Conservation (phyloP, 2,113 vertebrate genomes). For the Sturnus vulgaris region DNA sequence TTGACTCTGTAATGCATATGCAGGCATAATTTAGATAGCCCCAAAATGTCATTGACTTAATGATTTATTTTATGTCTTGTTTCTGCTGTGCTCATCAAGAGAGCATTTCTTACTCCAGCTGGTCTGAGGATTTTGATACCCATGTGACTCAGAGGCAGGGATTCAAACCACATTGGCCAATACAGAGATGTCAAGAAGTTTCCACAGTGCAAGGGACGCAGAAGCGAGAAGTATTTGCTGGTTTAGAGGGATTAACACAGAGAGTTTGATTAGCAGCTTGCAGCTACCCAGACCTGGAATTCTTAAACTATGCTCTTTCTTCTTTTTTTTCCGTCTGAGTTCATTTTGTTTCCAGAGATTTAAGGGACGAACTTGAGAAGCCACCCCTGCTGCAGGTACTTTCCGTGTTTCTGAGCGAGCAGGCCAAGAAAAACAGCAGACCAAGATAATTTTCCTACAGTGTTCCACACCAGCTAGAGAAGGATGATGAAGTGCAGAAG, state of each 20-base stretch:
- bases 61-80: not conserved
- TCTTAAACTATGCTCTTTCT: not conserved
- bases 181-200: not conserved
- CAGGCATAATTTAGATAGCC: not conserved
- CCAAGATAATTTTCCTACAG: not conserved
- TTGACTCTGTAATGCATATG: not conserved
- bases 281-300: not conserved
- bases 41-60: not conserved
- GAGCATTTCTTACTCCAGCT: not conserved
- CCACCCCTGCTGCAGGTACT: constrained; percentile 9
- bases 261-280: not conserved
- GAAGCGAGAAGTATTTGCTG: not conserved
- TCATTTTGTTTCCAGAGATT: not conserved
- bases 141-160: not conserved
- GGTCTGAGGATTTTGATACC: not conserved
- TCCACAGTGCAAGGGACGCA: not conserved
- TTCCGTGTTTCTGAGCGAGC: not conserved
- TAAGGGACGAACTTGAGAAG: not conserved
- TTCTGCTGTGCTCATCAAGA: not conserved
- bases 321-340: not conserved
- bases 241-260: not conserved
- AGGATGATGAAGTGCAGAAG: not conserved
- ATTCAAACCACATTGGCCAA: not conserved
- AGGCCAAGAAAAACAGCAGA: constrained; percentile 5
- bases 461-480: not conserved